Conservation (phyloP, 2,113 vertebrate genomes). For the Rhinoderma darwinii region DNA sequence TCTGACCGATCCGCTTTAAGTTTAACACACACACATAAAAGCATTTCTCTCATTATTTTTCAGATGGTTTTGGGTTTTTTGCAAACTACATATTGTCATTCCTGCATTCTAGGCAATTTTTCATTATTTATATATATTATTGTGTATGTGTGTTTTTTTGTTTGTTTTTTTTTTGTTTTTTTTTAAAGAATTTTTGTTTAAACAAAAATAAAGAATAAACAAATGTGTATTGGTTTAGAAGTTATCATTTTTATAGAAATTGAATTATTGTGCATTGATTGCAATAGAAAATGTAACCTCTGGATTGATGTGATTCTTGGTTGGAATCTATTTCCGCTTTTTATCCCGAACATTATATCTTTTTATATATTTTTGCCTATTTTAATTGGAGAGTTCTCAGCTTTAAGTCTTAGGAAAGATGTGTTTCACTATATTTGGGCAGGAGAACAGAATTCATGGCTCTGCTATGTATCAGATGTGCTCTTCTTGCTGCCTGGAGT, state of each 20-base stretch:
- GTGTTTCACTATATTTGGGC: not conserved
- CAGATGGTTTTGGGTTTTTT: no score
- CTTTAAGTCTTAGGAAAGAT: not conserved
- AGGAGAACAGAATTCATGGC: not conserved
- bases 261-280: not conserved
- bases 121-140: not conserved
- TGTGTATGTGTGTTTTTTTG: not conserved
- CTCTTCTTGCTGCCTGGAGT: not conserved
- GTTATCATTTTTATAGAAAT: no score
- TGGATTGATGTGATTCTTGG: not conserved
- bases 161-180: no score
- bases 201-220: no score
- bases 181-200: not conserved
- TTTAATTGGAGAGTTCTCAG: not conserved
- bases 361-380: not conserved
- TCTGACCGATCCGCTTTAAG: no score
- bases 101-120: no score
- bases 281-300: not conserved
- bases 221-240: no score
- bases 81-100: no score
- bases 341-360: not conserved
- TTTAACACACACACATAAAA: not conserved
- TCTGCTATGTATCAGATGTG: slow-evolving; percentile 1
- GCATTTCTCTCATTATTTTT: slow-evolving; percentile 1
- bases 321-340: not conserved